Evolutionary conservation across 2,797 vertebrate species (phyloP).

Genomic region (Distichodus sexfasciatus): DNA sequence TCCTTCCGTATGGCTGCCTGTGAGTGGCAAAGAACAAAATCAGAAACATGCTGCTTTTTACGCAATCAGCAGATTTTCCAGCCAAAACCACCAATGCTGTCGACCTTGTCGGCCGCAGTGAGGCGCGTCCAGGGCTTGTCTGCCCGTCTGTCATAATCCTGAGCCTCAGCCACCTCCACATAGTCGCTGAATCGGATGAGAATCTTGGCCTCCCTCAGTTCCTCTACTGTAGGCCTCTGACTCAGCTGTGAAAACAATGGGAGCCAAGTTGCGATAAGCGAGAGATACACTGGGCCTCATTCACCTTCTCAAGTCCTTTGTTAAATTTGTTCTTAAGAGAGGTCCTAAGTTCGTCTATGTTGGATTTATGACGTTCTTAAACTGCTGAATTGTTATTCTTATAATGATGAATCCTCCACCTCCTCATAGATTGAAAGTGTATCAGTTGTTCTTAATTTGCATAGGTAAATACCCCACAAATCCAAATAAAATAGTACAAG

Average conservation of each 20-base stretch:
- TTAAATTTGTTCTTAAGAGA: no score
- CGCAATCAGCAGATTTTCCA: neutral
- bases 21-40: conserved; percentile 35
- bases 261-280: neutral
- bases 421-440: no score
- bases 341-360: no score
- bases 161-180: conserved; percentile 93
- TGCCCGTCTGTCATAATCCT: conserved; percentile 94
- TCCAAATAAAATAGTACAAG: no score
- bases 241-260: conserved; percentile 78
- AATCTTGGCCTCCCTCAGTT: conserved; percentile 93
- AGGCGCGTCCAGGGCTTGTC: conserved; percentile 98
- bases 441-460: no score
- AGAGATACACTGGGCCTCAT: no score
- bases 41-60: neutral
- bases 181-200: conserved; percentile 98
- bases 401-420: no score
- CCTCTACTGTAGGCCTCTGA: conserved; percentile 94
- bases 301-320: no score
- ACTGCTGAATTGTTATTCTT: no score
- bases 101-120: conserved; percentile 93
- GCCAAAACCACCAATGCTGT: neutral
- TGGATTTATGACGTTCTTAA: no score
- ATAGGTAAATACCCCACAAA: no score
- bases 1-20: conserved; percentile 99